Conservation (phyloP, 2,113 vertebrate genomes). For the Erythrocercus mccallii region DNA sequence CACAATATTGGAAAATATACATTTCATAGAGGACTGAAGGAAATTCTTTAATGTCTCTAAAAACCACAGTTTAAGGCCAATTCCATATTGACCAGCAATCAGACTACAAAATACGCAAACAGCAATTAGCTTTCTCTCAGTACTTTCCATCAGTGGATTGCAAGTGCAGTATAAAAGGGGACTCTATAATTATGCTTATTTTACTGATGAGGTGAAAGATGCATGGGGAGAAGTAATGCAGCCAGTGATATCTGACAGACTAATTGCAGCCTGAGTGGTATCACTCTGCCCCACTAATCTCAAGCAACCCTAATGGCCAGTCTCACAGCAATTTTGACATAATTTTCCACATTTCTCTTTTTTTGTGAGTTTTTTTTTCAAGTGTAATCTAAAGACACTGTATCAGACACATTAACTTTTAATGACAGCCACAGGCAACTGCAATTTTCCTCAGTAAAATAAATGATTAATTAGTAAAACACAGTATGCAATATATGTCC, state of each 20-base stretch:
- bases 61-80: neutral
- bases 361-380: neutral
- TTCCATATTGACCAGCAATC: neutral
- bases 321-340: neutral
- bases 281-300: neutral
- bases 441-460: constrained; percentile 10
- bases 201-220: constrained; percentile 17
- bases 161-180: neutral
- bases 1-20: neutral
- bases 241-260: neutral
- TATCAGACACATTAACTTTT: neutral
- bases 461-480: constrained; percentile 49
- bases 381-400: neutral
- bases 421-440: neutral
- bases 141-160: neutral
- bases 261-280: neutral
- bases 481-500: neutral
- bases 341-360: neutral
- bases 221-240: neutral
- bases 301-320: neutral
- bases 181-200: neutral
- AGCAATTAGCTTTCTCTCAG: neutral
- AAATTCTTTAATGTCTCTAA: neutral
- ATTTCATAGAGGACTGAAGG: neutral
- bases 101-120: neutral